Evolutionary conservation across 2,888 invertebrate species (phyloP), one percentile per base, ranked within the genome.

Genomic region (Calameuta filiformis): DNA sequence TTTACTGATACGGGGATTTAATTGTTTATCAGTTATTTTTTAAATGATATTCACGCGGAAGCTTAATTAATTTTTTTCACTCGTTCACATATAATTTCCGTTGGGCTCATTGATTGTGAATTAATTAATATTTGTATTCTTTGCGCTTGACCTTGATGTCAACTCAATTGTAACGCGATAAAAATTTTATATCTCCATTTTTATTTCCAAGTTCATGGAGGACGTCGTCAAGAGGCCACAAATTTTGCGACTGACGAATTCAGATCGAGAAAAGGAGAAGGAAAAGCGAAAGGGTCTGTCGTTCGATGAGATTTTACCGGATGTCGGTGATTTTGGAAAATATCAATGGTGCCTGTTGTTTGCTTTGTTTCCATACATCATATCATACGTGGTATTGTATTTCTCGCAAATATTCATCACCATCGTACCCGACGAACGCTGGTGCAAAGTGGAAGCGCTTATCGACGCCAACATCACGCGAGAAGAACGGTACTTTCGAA

Each of bases 361-460:
- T 3, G 85, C 92, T 31, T 85, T 93, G 80, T 89, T 93, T 73
- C 93, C 93, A 0, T 93, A 92, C 81, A 91, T 91, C 75, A 88
- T 92, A 35, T 91, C 92, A 74, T 93, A 93, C 75, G 92, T 92
- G 12, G 91, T 92, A 76, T 91, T 93, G 1, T 92, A 93, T 80
- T 93, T 93, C 85, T 91, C 92, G 31, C 93, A 93, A 83, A 91
- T 93, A 73, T 93, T 93, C 83, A 90, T 93, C 76, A 92, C 92
- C 0, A 84, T 93, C 40, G 91, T 91, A 73, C 93, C 92, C 3
- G 89, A 90, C 40, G 90, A 92, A 77, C 92, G 93, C 80, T 93
- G 93, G 92, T 93, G 93, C 84, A 85, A 85, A 68, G 87, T 92
- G 69, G 91, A 92, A 2, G 91, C 90, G 68, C 82, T 92, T 31